Evolutionary conservation across 2,113 vertebrate genomes (phyloP), one percentile per base, ranked within the genome.

Genomic region (Ceratotherium simum): DNA sequence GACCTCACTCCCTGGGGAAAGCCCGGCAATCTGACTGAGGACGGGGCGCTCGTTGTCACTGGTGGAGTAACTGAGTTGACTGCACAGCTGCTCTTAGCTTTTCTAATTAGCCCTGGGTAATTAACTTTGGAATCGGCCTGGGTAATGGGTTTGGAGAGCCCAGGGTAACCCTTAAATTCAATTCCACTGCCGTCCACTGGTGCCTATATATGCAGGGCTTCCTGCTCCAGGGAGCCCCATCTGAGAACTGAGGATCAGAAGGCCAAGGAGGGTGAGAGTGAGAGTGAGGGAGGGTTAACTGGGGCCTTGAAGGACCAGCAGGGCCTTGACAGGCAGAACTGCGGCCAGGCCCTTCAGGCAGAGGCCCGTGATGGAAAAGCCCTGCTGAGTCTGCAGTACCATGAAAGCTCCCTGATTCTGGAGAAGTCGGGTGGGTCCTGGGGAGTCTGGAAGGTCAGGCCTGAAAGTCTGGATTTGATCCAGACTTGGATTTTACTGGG

Each of bases 381-480:
- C 70, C 33, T 64, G 56, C 27, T 79, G 48, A 20, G 1, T 56
- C 51, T 67, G 31, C 42, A 56, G 42, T 36, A 12, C 88, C n/a
- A 2, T 13, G 48, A 60, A 64, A 58, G 25, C 27, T 56, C 46
- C 27, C 79, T 21, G 27, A 42, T 82, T 83, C 79, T 79, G 42
- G 65, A 92, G 36, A 67, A 27, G 81, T 86, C 5, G 0, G 36
- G 56, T 62, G 60, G n/a, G 58, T 64, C 33, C 76, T 36, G 42
- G 91, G 73, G 56, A 91, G 76, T 81, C 70, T 31, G 11, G 5
- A 90, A 75, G 84, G 54, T 88, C 80, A 92, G 69, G 48, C 56
- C 58, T 72, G 25, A 64, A 82, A 83, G 58, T 91, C 75, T 97
- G 51, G 69, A 80, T n/a, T 94, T 94, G 67, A 95, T 83, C 85